Conservation (phyloP, 2,888 invertebrate species). For the Minunthozetes semirufus region DNA sequence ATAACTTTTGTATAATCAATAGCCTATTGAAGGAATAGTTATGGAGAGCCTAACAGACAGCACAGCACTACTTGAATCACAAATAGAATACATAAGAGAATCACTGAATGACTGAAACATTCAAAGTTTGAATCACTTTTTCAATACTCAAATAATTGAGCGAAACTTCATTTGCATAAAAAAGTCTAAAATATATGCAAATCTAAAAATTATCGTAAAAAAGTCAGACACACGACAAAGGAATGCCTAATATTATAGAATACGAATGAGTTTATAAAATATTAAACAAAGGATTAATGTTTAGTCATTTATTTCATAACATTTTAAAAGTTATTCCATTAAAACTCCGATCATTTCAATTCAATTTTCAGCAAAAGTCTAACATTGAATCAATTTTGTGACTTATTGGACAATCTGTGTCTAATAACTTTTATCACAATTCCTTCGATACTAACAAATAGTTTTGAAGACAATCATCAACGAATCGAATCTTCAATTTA, state of each 20-base stretch:
- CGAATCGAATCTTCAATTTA: no score
- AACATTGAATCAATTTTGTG: no score
- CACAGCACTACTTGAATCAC: constrained; percentile 14
- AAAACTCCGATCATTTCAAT: no score
- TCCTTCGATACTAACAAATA: no score
- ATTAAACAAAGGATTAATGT: no score
- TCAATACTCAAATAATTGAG: background rate
- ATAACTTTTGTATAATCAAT: constrained; percentile 12
- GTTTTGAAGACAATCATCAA: no score
- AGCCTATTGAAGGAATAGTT: background rate
- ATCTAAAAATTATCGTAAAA: background rate
- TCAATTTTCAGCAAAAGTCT: no score
- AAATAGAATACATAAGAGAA: constrained; percentile 4
- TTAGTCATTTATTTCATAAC: no score
- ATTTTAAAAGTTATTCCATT: no score
- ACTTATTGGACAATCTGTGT: no score
- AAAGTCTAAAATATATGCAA: background rate
- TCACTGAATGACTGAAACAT: background rate
- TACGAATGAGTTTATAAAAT: no score
- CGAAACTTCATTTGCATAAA: background rate
- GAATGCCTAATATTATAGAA: background rate
- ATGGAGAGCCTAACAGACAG: background rate
- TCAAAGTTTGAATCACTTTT: background rate
- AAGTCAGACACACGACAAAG: background rate
- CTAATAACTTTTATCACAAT: no score